Conservation (phyloP, 2,797 vertebrate species). For the Aselliscus stoliczkanus region DNA sequence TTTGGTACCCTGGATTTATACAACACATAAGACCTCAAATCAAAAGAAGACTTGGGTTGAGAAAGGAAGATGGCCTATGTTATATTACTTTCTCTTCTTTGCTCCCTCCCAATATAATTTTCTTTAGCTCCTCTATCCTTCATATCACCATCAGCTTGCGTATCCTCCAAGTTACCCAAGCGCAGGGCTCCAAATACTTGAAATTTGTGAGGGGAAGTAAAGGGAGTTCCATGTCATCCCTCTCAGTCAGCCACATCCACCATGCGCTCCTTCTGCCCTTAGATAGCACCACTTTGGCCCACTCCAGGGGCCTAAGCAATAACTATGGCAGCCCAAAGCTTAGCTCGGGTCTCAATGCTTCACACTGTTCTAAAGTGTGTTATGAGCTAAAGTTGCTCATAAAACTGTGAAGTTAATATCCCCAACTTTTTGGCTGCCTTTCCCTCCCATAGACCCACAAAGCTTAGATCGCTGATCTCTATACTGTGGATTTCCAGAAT, state of each 20-base stretch:
- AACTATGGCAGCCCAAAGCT: not conserved
- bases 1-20: not conserved
- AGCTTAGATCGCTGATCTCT: not conserved
- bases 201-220: not conserved
- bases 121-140: not conserved
- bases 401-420: not conserved
- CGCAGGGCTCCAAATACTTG: not conserved
- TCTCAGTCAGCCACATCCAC: not conserved
- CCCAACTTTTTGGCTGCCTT: not conserved
- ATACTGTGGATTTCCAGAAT: not conserved
- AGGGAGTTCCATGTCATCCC: not conserved
- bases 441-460: not conserved
- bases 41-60: not conserved
- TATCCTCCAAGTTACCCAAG: not conserved
- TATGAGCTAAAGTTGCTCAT: not conserved
- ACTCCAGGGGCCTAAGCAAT: not conserved
- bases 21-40: not conserved
- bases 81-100: not conserved
- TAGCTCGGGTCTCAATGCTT: not conserved
- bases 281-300: not conserved
- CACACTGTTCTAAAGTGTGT: not conserved
- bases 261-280: not conserved
- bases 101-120: not conserved
- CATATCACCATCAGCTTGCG: not conserved
- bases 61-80: not conserved